phyloP scores from a whole-genome alignment of 1,140 invertebrate genomes.

The Orussus abietinus region DNA sequence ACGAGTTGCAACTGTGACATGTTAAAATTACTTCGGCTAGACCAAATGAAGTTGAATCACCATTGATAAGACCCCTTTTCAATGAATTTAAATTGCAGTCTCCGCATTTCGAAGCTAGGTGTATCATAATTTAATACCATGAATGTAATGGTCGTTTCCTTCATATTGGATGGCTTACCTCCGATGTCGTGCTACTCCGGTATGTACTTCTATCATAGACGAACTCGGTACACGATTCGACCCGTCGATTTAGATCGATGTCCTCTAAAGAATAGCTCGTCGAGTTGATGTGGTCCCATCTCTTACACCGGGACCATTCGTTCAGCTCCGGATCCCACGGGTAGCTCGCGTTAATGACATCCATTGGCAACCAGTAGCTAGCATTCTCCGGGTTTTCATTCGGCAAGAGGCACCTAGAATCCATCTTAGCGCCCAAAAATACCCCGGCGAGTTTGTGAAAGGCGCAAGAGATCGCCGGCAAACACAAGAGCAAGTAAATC shows the following conservation, averaged over 20 bases:
- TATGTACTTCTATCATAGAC: constrained; percentile 61
- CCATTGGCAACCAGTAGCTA: constrained; percentile 47
- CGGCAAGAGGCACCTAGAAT: constrained; percentile 61
- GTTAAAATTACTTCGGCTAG: too few species aligned
- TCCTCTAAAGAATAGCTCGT: not conserved
- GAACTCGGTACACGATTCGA: constrained; percentile 53
- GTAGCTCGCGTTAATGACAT: constrained; percentile 54
- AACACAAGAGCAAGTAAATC: constrained; percentile 67
- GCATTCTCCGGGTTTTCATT: constrained; percentile 54
- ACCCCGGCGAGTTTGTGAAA: constrained; percentile 74
- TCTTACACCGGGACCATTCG: constrained; percentile 52
- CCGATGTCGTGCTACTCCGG: constrained; percentile 61
- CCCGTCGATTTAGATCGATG: not conserved
- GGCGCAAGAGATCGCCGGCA: constrained; percentile 69
- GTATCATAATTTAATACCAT: not conserved
- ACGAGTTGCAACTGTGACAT: too few species aligned
- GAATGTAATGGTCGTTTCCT: not conserved
- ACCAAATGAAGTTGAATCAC: too few species aligned
- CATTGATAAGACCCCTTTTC: too few species aligned
- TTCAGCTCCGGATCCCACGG: constrained; percentile 52
- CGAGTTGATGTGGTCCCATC: constrained; percentile 30
- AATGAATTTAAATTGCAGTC: too few species aligned
- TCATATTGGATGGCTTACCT: constrained; percentile 49
- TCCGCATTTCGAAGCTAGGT: too few species aligned
- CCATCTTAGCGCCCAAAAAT: constrained; percentile 64